Base-by-base conservation (phyloP, 1,140 invertebrate genomes). In the Sinonovacula constricta region DNA sequence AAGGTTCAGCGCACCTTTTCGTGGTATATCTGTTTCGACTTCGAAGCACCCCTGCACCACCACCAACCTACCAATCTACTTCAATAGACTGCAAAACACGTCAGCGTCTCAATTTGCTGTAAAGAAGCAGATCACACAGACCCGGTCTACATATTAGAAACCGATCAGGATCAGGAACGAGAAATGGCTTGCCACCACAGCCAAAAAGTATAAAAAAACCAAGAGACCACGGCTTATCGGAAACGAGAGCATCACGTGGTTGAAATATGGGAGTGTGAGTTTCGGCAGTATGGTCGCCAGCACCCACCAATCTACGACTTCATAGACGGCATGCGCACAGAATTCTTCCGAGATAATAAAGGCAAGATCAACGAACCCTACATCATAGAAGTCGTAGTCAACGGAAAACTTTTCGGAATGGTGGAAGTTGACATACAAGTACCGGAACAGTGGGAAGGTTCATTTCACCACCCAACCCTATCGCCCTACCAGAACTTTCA, bases 1-100 rank as follows among this genome's bases (percentile, higher is more conserved):
- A 7, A 45, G 10, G 34, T 57, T 10, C 3, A 28, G 22, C 59
- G 60, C 14, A 24, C 26, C 7, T 76, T 57, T 31, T 65, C 74
- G 3, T 76, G 65, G 63, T 67, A 59, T 57, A 28, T 56, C 7
- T 24, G 22, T 12, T 75, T 24, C 36, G 71, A 75, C 24, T 65
- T 65, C 33, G 60, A 75, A 34, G 31, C 59, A 12, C 63, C 65
- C 2, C 10, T 75, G 22, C n/a, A 59, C 18, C 15, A 49, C 62
- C 22, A 60, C 10, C 33, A 33, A 45, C 33, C 33, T 34, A 68
- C 63, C 3, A 28, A 59, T 4, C 31, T 34, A n/a, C 57, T 70
- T 4, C 1, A 22, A 26, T 63, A 34, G 31, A 54, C 56, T 0
- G 33, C 34, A n/a, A 31, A 24, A 24, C 75, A 69, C 49, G 28